Evolutionary conservation across 2,113 vertebrate genomes (phyloP).

Genomic region (Puffinus mauretanicus): DNA sequence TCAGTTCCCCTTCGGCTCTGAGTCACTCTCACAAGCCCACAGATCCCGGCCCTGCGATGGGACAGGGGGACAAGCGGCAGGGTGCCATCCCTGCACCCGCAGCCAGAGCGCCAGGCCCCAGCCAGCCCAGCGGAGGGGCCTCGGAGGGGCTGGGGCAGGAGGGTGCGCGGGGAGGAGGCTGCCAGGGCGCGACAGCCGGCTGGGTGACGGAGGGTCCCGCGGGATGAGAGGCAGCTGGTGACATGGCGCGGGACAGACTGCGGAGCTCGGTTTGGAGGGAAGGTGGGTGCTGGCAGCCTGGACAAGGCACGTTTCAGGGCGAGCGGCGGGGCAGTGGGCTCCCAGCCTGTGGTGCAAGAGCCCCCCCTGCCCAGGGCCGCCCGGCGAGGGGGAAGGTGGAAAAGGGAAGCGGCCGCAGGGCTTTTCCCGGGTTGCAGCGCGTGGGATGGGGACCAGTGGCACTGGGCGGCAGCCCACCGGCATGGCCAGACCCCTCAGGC

Average conservation of each 20-base stretch:
- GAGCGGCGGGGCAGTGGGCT: neutral
- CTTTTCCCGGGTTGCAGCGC: neutral
- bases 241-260: accelerated
- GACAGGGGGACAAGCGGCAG: neutral
- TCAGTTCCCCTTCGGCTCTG: conserved; percentile 27
- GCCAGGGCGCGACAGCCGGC: accelerated
- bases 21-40: conserved; percentile 15
- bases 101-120: accelerated
- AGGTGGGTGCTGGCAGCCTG: accelerated
- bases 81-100: neutral
- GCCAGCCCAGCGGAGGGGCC: neutral
- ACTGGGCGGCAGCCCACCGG: neutral
- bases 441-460: accelerated
- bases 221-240: neutral
- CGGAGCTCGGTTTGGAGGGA: neutral
- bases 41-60: neutral
- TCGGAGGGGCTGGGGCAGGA: neutral
- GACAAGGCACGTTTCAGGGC: accelerated
- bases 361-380: neutral
- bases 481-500: accelerated
- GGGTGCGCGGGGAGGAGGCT: accelerated
- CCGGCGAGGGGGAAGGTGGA: neutral
- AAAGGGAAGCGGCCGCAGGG: conserved; percentile 4
- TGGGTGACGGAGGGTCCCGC: accelerated
- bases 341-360: accelerated